A percentile compares a stretch with the other conserved stretches of the same genome.
phyloP scores from a whole-genome alignment of 1,140 invertebrate species.

The Drosophila ogumai region DNA sequence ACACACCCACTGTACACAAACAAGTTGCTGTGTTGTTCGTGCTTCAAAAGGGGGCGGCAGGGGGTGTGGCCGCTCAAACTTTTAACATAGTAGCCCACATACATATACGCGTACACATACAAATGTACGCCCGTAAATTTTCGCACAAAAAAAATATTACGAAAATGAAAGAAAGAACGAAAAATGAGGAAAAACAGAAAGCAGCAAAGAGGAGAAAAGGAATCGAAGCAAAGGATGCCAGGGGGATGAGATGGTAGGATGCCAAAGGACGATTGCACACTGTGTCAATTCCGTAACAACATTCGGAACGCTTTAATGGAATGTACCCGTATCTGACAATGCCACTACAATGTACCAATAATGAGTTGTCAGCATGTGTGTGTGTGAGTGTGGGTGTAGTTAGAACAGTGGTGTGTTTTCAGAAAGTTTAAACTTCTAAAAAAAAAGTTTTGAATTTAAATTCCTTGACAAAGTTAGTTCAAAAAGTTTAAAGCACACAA shows the following conservation, averaged over 20 bases:
- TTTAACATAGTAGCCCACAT: slow-evolving; percentile 81
- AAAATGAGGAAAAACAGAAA: slow-evolving; percentile 46
- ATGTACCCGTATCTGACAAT: slow-evolving; percentile 40
- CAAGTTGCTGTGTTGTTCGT: slow-evolving; percentile 58
- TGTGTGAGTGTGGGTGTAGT: slow-evolving; percentile 2
- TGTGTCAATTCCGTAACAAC: slow-evolving; percentile 54
- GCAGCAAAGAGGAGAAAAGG: slow-evolving; percentile 26
- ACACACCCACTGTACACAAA: slow-evolving; percentile 28
- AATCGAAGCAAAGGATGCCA: slow-evolving; percentile 27
- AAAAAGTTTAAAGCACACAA: not conserved
- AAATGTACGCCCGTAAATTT: slow-evolving; percentile 35
- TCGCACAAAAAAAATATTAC: slow-evolving; percentile 18
- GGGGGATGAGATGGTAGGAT: not conserved
- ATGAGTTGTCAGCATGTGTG: slow-evolving; percentile 27
- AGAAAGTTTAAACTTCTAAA: not conserved
- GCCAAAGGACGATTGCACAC: slow-evolving; percentile 60
- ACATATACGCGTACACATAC: slow-evolving; percentile 56
- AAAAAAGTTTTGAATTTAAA: not conserved
- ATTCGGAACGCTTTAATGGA: slow-evolving; percentile 44
- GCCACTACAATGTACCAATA: slow-evolving; percentile 53
- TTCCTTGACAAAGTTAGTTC: not conserved
- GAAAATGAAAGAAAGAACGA: slow-evolving; percentile 11
- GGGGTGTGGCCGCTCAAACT: slow-evolving; percentile 60
- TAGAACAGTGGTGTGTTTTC: slow-evolving; percentile 19
- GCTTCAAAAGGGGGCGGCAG: slow-evolving; percentile 20